These are phyloP conservation scores for Sprattus sprattus DNA, from an alignment of 2,113 vertebrate species.

Conservation along the genomic window DNA sequence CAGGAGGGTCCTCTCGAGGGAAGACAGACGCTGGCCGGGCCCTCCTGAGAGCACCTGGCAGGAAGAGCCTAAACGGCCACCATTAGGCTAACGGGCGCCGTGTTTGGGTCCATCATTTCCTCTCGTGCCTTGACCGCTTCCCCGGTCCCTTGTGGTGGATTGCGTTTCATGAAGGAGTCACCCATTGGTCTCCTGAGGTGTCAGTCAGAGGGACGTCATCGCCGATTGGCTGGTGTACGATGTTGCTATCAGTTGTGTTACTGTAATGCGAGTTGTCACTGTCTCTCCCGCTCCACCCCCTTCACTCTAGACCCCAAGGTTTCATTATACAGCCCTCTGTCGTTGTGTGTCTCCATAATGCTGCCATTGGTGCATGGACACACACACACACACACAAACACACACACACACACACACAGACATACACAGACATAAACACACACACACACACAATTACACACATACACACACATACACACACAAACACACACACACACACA, in stretches of 20 bases:
- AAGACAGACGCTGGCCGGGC: not conserved
- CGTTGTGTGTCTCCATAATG: not conserved
- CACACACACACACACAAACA: not conserved
- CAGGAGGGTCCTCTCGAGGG: too few relatives aligned
- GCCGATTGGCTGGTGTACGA: not conserved
- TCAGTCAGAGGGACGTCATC: not conserved
- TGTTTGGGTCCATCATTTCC: slow-evolving; percentile 8
- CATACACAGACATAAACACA: not conserved
- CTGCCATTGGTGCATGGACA: not conserved
- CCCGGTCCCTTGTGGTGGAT: not conserved
- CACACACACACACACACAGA: slow-evolving; percentile 9
- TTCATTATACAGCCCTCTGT: not conserved
- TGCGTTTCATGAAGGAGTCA: not conserved
- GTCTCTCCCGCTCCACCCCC: not conserved
- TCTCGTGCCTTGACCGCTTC: not conserved
- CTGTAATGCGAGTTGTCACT: too few relatives aligned
- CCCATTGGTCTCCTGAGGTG: not conserved
- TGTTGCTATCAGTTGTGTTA: not conserved
- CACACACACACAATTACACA: slow-evolving; percentile 10
- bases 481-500: not conserved
- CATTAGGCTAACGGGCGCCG: not conserved
- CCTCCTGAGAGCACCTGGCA: not conserved
- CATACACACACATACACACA: not conserved
- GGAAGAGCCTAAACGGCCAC: not conserved
- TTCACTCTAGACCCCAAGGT: not conserved